Base-by-base conservation (phyloP, 2,113 vertebrate species). In the Ammodytes marinus region DNA sequence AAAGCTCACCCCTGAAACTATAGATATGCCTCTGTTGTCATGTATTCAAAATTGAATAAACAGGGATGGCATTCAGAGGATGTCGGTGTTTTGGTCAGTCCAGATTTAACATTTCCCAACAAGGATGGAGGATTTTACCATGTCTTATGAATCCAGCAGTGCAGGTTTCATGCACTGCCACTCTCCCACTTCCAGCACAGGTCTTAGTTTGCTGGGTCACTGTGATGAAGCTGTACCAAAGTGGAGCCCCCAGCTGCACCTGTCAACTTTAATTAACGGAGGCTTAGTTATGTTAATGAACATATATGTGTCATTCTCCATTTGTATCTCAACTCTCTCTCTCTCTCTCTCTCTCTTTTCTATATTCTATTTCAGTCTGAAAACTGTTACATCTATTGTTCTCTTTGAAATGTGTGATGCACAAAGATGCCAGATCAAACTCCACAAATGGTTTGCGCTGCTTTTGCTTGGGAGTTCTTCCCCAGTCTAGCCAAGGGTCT, bases 181-280 rank as follows among this genome's bases (percentile, higher is more conserved):
- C 42, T 52, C 13, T 39, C 10, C n/a, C 1, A 1, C 50, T 68
- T 11, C 19, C 43, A 14, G 17, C 77, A 47, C 42, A 5, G 60
- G 58, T 70, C 40, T n/a, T 43, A 47, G 49, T 60, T 42, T 79
- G 59, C 54, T 71, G 14, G 71, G 63, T 85, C 78, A 83, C 47
- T 52, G 58, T 77, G 53, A 74, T 54, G 54, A 50, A 57, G 74
- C 17, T 14, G 13, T 14, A 67, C 61, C 70, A 61, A 58, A 61
- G 63, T 68, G 72, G 15, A 71, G 19, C 52, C 35, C 35, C 1
- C 15, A 45, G 61, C 49, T 49, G 55, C 37, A 47, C 43, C 79
- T 69, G 74, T 85, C 82, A 77, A 58, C 55, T 59, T 59, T 70
- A 19, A 85, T 87, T 50, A 77, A 73, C 63, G 47, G 17, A 47